Evolutionary conservation across 2,888 invertebrate species (phyloP).

Genomic region (Drosophila mimetica): DNA sequence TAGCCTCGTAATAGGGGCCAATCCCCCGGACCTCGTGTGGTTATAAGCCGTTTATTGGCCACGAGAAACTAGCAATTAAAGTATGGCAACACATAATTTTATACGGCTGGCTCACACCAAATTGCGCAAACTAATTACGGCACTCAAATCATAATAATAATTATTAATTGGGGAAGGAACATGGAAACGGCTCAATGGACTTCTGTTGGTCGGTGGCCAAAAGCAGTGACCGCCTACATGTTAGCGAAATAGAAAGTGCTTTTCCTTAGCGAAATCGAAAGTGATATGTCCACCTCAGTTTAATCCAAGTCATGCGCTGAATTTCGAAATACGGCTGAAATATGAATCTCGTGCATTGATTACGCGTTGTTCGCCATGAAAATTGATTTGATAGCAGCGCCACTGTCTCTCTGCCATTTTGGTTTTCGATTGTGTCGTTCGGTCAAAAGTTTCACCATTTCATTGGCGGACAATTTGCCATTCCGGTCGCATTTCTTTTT

Average conservation of each 20-base stretch:
- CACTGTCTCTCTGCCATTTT: constrained; percentile 3
- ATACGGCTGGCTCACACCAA: constrained; percentile 45
- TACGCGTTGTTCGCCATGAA: constrained; percentile 54
- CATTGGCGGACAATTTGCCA: constrained; percentile 63
- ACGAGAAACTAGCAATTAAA: constrained; percentile 51
- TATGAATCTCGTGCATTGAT: constrained; percentile 75
- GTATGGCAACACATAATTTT: constrained; percentile 54
- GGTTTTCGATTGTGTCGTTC: constrained; percentile 19
- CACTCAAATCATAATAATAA: constrained; percentile 51
- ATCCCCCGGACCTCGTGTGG: constrained; percentile 1
- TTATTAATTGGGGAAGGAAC: constrained; percentile 53
- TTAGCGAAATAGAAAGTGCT: constrained; percentile 72
- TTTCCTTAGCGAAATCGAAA: constrained; percentile 72
- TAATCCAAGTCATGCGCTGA: constrained; percentile 56
- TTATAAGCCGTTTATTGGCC: constrained; percentile 40
- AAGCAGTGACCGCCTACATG: constrained; percentile 33
- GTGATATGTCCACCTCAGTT: constrained; percentile 39
- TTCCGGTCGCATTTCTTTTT: constrained; percentile 60
- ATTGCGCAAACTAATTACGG: constrained; percentile 47
- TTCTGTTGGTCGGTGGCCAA: constrained; percentile 19
- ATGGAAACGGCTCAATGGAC: constrained; percentile 10
- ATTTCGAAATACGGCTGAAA: constrained; percentile 59
- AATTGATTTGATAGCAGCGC: constrained; percentile 55
- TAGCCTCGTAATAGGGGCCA: background rate
- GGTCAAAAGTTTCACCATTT: constrained; percentile 64